These are phyloP conservation scores for Noctua janthina DNA, from an alignment of 2,888 invertebrate species.

Conservation along the genomic window DNA sequence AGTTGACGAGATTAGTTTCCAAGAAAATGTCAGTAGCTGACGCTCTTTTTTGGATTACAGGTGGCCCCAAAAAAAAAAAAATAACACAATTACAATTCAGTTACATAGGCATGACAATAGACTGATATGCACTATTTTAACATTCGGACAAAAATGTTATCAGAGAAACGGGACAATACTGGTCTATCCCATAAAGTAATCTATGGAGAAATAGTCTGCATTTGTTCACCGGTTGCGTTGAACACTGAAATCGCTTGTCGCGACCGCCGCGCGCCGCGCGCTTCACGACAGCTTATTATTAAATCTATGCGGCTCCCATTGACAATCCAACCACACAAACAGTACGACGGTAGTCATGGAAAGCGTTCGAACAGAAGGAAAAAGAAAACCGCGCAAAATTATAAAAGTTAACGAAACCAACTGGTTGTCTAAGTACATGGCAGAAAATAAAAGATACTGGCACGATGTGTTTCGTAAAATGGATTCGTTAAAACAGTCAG, in stretches of 20 bases:
- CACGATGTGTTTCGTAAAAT: constrained; percentile 75
- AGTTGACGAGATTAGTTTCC: not conserved
- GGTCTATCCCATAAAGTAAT: constrained; percentile 36
- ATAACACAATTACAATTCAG: not conserved
- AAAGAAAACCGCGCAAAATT: constrained; percentile 77
- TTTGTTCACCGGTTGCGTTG: constrained; percentile 54
- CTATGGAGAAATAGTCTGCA: constrained; percentile 55
- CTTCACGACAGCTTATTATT: constrained; percentile 59
- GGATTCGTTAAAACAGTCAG: constrained; percentile 65
- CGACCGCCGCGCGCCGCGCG: constrained; percentile 37
- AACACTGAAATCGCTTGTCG: constrained; percentile 55
- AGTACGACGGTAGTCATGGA: constrained; percentile 50
- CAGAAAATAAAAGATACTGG: constrained; percentile 83
- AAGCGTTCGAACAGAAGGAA: constrained; percentile 50
- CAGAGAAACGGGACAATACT: not conserved
- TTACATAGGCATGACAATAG: not conserved
- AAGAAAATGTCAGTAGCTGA: too few relatives aligned
- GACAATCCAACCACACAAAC: constrained; percentile 35
- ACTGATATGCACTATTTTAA: not conserved
- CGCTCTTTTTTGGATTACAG: not conserved
- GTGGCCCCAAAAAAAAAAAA: not conserved
- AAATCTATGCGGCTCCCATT: constrained; percentile 67
- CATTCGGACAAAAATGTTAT: not conserved
- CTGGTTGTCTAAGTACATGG: constrained; percentile 76
- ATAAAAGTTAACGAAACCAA: constrained; percentile 78